Evolutionary conservation across 1,140 invertebrate species (phyloP), one percentile per base, ranked within the genome.

Genomic region (Episyrphus balteatus): DNA sequence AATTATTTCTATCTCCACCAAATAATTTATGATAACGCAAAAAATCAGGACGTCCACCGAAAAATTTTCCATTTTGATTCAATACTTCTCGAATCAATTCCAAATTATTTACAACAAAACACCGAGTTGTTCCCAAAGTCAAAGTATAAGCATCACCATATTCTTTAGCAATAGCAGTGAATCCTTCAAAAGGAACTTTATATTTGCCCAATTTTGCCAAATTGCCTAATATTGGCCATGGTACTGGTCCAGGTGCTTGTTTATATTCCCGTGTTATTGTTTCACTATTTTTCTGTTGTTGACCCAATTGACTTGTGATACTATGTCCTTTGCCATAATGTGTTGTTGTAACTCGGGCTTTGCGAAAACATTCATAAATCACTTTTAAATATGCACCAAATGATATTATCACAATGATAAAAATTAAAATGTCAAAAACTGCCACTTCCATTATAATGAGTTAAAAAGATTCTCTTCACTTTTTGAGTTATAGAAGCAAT

Each of bases 1-100:
- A 86, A 62, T 85, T 84, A 62, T 86, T 81, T 42, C 82, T 70
- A 62, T 87, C 77, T 30, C 81, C 82, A 3, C 80, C 82, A 66
- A 88, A 88, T 3, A 87, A 73, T 50, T 76, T 73, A 55, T 84
- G 76, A 64, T 81, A 86, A 33, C 88, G 70, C 30, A 83, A 56
- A 62, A 90, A 91, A 61, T 89, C 79, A 0, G 88, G 87, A 31
- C 88, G 70, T 7, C 85, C 84, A 3, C 84, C 85, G 65, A 92
- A 89, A 52, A 81, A 77, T 47, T 79, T 80, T 33, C 84, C 84
- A 64, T 88, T 88, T 48, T 80, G 77, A 57, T 89, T 82, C 13
- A 92, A 73, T 14, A 91, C 84, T 62, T 88, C 84, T 49, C 80
- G 79, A 52, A 91, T 84, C 12, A 80, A 61, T 3, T 78, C 71